Evolutionary conservation across 1,140 invertebrate species (phyloP).

Genomic region (Aphelenchoides avenae): DNA sequence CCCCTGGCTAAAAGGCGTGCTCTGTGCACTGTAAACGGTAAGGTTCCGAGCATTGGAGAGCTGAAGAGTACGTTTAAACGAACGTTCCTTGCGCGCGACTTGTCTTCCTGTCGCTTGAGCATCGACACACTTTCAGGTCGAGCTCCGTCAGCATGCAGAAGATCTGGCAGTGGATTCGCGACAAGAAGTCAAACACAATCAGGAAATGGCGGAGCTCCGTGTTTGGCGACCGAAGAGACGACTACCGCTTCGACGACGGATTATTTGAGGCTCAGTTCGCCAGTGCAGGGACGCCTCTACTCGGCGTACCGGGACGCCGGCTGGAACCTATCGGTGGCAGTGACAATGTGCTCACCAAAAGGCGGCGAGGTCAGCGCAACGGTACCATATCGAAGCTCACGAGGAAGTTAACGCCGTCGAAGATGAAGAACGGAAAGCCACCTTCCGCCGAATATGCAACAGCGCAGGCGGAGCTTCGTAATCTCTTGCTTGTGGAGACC

Average conservation of each 20-base stretch:
- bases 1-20: too few relatives aligned
- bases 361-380: constrained; percentile 15
- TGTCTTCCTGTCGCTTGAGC: background rate
- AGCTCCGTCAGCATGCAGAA: constrained; percentile 24
- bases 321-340: constrained; percentile 21
- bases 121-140: background rate
- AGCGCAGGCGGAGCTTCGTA: too few relatives aligned
- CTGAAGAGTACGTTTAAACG: background rate
- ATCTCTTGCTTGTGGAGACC: too few relatives aligned
- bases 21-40: too few relatives aligned
- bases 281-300: constrained; percentile 2
- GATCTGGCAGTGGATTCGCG: constrained; percentile 41
- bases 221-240: background rate
- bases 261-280: background rate
- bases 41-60: background rate
- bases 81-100: background rate
- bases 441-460: background rate
- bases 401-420: constrained; percentile 14
- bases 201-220: constrained; percentile 37
- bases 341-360: constrained; percentile 14
- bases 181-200: constrained; percentile 38
- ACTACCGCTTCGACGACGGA: constrained; percentile 14
- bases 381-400: constrained; percentile 5
- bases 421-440: background rate
- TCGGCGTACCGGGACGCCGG: constrained; percentile 1